Percentiles rank a stretch among this genome's conserved stretches.
phyloP scores from a whole-genome alignment of 2,113 vertebrate species.

The Ciconia stormi region DNA sequence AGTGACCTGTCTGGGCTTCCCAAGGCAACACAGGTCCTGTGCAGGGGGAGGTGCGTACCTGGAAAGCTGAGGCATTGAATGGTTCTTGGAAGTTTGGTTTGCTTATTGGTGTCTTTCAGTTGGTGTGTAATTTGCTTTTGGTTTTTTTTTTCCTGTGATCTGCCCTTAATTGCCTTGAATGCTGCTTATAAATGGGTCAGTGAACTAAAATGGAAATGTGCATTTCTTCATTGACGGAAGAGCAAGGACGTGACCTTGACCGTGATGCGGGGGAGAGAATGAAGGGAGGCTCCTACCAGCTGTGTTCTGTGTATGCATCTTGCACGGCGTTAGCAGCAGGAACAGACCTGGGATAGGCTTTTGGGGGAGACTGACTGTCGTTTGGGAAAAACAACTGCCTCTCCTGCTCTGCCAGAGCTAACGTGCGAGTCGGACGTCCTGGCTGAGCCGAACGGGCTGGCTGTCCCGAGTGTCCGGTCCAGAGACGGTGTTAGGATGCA shows the following conservation, averaged over 20 bases:
- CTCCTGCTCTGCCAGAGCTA: not conserved
- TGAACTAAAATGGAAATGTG: not conserved
- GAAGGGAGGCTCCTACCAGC: not conserved
- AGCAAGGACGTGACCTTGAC: not conserved
- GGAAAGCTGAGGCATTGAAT: fast-evolving
- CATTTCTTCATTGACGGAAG: fast-evolving
- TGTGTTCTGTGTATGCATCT: not conserved
- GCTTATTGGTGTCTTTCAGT: fast-evolving
- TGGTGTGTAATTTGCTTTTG: too few species aligned
- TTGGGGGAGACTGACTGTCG: not conserved
- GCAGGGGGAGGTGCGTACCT: fast-evolving
- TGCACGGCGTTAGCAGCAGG: fast-evolving
- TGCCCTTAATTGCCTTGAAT: not conserved
- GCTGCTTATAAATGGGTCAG: not conserved
- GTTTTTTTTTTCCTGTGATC: not conserved
- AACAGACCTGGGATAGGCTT: fast-evolving
- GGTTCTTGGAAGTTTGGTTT: not conserved
- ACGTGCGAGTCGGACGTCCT: fast-evolving
- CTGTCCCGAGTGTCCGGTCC: fast-evolving
- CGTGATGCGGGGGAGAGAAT: not conserved
- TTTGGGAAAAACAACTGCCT: too few species aligned
- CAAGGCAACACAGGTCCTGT: fast-evolving
- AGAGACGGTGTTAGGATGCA: fast-evolving
- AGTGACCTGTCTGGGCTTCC: fast-evolving
- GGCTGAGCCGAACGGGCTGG: too few species aligned